Evolutionary conservation across 2,888 invertebrate species (phyloP), one percentile per base, ranked within the genome.

Genomic region (Euphydryas editha): DNA sequence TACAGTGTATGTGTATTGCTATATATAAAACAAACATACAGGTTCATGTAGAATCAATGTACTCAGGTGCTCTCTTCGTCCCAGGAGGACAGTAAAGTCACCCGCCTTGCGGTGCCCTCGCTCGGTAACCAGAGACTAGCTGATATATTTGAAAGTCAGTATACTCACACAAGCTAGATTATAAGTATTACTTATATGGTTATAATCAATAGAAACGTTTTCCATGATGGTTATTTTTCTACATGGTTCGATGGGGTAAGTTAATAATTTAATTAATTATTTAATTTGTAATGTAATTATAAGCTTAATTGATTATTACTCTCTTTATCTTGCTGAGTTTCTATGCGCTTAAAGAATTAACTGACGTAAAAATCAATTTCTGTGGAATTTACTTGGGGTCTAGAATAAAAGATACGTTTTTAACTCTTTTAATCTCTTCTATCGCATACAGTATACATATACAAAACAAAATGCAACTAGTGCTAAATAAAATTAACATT

Each of bases 21-120:
- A 15, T 42, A 64, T n/a, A 64, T 62, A 62, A 58, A 59, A 57
- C 64, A 62, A 67, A 67, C 47, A 65, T 63, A 66, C 65, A 63
- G 44, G 76, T 74, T 78, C 78, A 78, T 74, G 75, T 76, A 80
- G 79, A 82, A 82, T 81, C 82, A 82, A 83, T 82, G 81, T 81
- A 76, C 76, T 74, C 75, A 75, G 83, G 83, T 84, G 84, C 79
- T 76, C 76, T 75, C 72, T 59, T 56, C 56, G 72, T 84, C 85
- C 80, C 86, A 55, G 62, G 82, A 81, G 85, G 70, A 79, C 79
- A 74, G 78, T 85, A 84, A 82, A 83, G 78, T 80, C 82, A 79
- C 65, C 81, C 76, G 74, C 64, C 73, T 76, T 76, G 81, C 76
- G 78, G 75, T 73, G 67, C 65, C 70, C 70, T 70, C 54, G 56